phyloP scores from a whole-genome alignment of 2,113 vertebrate species.

The Pyrgilauda ruficollis region DNA sequence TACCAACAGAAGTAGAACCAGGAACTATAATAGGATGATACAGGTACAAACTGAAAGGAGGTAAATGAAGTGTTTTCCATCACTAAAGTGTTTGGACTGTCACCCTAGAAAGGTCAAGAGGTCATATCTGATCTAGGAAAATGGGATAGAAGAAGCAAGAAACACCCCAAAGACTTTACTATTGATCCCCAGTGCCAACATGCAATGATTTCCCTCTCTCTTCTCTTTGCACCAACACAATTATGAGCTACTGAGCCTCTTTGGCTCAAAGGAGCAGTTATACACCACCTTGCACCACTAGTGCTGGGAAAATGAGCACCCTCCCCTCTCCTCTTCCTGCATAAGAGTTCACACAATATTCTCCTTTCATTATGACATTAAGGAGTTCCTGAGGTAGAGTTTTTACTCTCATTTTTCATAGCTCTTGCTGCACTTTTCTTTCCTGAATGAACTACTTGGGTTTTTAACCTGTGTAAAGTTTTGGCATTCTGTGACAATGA shows the following conservation, averaged over 20 bases:
- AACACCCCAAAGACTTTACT: neutral
- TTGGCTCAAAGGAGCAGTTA: neutral
- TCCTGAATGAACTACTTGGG: neutral
- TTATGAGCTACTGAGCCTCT: neutral
- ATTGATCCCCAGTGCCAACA: neutral
- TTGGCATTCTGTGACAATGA: neutral
- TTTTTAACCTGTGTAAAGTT: neutral
- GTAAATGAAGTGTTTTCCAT: constrained; percentile 34
- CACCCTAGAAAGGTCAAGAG: neutral
- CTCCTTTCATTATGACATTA: neutral
- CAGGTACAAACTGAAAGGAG: constrained; percentile 27
- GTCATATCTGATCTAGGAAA: neutral
- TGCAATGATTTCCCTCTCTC: neutral
- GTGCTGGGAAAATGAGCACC: neutral
- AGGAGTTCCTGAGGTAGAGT: neutral
- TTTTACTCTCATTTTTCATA: neutral
- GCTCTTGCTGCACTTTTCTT: neutral
- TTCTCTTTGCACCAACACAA: neutral
- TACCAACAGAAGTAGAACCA: neutral
- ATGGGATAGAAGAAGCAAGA: neutral
- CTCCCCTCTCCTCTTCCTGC: neutral
- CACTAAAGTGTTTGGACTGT: neutral
- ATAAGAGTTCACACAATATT: neutral
- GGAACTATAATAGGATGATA: neutral
- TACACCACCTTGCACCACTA: rapidly evolving